Evolutionary conservation across 2,113 vertebrate species (phyloP).

Genomic region (Brienomyrus longianalis): DNA sequence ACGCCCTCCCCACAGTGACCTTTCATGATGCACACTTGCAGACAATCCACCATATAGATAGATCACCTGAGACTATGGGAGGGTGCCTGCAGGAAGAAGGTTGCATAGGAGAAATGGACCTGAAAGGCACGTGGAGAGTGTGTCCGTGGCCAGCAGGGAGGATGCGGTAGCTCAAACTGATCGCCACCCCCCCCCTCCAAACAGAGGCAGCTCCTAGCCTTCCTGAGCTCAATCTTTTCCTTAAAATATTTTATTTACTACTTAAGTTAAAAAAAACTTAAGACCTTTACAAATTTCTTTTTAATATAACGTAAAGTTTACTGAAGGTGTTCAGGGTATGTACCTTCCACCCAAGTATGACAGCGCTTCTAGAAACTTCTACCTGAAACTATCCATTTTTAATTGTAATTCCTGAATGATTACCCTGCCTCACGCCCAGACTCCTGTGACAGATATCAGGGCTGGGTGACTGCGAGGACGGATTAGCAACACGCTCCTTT

Average conservation of each 20-base stretch:
- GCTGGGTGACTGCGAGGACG: neutral
- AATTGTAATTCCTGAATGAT: constrained; percentile 1
- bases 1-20: neutral
- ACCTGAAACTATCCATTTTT: constrained; percentile 10
- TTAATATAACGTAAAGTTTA: neutral
- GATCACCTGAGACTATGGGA: neutral
- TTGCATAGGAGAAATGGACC: neutral
- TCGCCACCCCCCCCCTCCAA: neutral
- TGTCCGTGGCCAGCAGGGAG: neutral
- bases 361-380: neutral
- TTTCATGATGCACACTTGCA: neutral
- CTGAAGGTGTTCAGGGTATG: neutral
- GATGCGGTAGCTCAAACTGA: neutral
- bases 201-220: neutral
- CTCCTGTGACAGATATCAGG: constrained; percentile 5
- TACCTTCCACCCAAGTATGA: neutral
- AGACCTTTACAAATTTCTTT: neutral
- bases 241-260: neutral
- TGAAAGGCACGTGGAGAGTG: neutral
- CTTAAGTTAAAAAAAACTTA: neutral
- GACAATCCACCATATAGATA: neutral
- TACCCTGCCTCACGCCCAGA: neutral
- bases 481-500: neutral
- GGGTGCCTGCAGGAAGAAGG: neutral
- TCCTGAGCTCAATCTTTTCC: neutral